Evolutionary conservation across 2,888 invertebrate genomes (phyloP).

Genomic region (Trachelus stipa): DNA sequence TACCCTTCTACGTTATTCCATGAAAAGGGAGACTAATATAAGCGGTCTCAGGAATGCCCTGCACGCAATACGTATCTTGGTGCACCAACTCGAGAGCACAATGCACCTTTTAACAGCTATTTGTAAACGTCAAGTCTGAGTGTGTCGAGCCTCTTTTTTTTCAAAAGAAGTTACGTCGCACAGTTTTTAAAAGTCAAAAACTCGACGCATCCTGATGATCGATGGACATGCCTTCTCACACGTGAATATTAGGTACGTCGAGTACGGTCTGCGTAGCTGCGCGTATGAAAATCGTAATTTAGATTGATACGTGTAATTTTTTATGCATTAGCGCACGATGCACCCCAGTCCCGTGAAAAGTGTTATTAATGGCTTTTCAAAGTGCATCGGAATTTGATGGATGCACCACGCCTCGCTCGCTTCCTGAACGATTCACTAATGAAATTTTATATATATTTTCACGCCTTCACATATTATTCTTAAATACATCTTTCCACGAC

Average conservation of each 20-base stretch:
- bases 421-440: background rate
- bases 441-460: background rate
- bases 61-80: slow-evolving; percentile 2
- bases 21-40: background rate
- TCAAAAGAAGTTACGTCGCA: slow-evolving; percentile 14
- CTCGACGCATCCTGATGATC: slow-evolving; percentile 12
- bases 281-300: slow-evolving; percentile 16
- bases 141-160: slow-evolving; percentile 1
- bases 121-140: slow-evolving; percentile 17
- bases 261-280: background rate
- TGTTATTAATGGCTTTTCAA: slow-evolving; percentile 13
- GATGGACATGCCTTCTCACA: slow-evolving; percentile 13
- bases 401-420: background rate
- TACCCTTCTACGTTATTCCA: background rate
- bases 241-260: background rate
- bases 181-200: background rate
- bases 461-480: background rate
- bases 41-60: slow-evolving; percentile 1
- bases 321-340: slow-evolving; percentile 14
- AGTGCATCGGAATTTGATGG: background rate
- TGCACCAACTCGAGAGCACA: slow-evolving; percentile 1
- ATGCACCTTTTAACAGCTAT: slow-evolving; percentile 17
- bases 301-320: slow-evolving; percentile 24
- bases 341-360: slow-evolving; percentile 7
- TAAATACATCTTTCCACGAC: background rate